Evolutionary conservation across 2,888 invertebrate species (phyloP).

Genomic region (Drosophila falleni): DNA sequence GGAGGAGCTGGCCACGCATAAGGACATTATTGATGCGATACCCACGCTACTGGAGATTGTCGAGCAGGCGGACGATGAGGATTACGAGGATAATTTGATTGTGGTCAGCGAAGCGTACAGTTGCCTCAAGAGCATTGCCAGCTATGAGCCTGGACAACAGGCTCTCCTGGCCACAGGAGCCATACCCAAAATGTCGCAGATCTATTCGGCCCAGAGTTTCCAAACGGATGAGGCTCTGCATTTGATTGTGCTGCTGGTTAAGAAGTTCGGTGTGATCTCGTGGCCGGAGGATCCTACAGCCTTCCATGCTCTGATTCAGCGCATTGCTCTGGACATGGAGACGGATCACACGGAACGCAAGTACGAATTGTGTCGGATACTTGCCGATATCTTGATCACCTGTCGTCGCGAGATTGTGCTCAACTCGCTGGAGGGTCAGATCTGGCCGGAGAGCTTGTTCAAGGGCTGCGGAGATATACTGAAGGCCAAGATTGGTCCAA

Average conservation of each 20-base stretch:
- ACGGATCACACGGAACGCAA: conserved; percentile 95
- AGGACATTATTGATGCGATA: conserved; percentile 93
- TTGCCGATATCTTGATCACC: conserved; percentile 91
- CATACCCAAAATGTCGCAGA: conserved; percentile 93
- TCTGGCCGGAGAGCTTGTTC: conserved; percentile 93
- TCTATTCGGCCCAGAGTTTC: conserved; percentile 94
- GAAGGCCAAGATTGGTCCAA: conserved; percentile 93
- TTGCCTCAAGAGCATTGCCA: conserved; percentile 93
- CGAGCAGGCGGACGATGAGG: conserved; percentile 93
- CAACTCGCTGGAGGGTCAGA: conserved; percentile 89
- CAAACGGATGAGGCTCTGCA: conserved; percentile 95
- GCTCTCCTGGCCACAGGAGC: conserved; percentile 92
- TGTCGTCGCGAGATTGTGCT: conserved; percentile 89
- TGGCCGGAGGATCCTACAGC: conserved; percentile 93
- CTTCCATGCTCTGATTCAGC: conserved; percentile 93
- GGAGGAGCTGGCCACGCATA: conserved; percentile 91
- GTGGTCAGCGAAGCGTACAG: conserved; percentile 94
- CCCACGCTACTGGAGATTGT: conserved; percentile 94
- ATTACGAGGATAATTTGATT: conserved; percentile 94
- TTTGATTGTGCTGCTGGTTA: conserved; percentile 91
- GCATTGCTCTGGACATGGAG: conserved; percentile 94
- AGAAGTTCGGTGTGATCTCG: conserved; percentile 89
- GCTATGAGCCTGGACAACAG: conserved; percentile 91
- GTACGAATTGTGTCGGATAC: conserved; percentile 93
- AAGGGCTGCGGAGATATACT: conserved; percentile 94